A percentile compares a stretch with the other conserved stretches of the same genome.
These are phyloP conservation scores for Xylocopa sonorina DNA, from an alignment of 1,140 invertebrate genomes.

Conservation along the genomic window DNA sequence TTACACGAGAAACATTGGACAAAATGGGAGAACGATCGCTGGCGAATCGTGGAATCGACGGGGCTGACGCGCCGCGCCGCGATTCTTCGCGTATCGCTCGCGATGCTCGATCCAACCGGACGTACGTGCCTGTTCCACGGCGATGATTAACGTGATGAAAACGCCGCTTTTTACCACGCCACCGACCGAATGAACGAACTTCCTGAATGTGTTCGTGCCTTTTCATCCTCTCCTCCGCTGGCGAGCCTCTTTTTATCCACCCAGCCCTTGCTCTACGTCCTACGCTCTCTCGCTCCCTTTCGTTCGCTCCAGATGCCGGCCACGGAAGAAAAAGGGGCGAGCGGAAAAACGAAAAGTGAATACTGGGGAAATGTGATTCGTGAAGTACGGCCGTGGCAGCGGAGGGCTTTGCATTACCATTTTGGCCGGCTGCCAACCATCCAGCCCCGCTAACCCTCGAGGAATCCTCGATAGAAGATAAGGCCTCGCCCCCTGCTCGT, in stretches of 20 bases:
- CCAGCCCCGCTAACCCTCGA: constrained; percentile 53
- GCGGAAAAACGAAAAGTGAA: constrained; percentile 71
- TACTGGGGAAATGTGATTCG: constrained; percentile 72
- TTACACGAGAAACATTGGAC: background rate
- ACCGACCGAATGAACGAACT: constrained; percentile 44
- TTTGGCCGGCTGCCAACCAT: constrained; percentile 69
- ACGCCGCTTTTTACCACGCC: constrained; percentile 43
- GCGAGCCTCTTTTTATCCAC: constrained; percentile 52
- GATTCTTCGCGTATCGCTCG: background rate
- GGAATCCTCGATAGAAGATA: constrained; percentile 70
- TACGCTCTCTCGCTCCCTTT: background rate
- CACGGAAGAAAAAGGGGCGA: constrained; percentile 52
- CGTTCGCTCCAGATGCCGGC: constrained; percentile 29
- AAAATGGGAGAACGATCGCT: constrained; percentile 17
- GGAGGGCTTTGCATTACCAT: constrained; percentile 71
- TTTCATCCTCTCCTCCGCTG: constrained; percentile 51
- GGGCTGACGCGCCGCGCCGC: constrained; percentile 7
- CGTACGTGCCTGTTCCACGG: constrained; percentile 22
- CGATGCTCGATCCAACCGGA: background rate
- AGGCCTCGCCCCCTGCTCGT: constrained; percentile 54
- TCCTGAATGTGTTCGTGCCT: constrained; percentile 36
- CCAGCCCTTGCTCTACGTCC: constrained; percentile 43
- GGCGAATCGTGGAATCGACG: constrained; percentile 27
- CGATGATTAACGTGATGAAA: constrained; percentile 59
- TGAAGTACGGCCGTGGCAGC: constrained; percentile 48